Percentiles rank a stretch among this genome's conserved stretches.
Conservation (phyloP, 2,888 invertebrate species). For the Tanypteryx hageni region DNA sequence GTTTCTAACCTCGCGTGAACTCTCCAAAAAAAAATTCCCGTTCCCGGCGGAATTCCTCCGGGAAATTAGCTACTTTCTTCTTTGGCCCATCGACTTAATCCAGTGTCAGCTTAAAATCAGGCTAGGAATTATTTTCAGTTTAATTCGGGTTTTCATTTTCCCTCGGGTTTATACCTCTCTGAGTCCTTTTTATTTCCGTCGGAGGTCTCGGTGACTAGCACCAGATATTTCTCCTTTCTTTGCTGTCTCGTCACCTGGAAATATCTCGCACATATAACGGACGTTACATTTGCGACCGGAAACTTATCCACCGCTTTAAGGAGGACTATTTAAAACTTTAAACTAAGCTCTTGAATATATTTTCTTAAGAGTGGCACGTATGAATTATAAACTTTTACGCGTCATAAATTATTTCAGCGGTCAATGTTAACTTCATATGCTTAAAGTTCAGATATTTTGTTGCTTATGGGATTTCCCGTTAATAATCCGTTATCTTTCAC, state of each 20-base stretch:
- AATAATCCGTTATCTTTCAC: no score
- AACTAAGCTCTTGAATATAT: no score
- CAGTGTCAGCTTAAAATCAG: constrained; percentile 18
- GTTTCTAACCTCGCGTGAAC: neutral
- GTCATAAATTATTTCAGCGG: no score
- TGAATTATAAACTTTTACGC: no score
- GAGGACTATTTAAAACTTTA: no score
- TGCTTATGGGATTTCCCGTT: no score
- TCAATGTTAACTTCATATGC: no score
- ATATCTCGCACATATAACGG: neutral
- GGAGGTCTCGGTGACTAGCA: neutral
- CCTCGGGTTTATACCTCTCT: neutral
- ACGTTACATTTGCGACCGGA: neutral
- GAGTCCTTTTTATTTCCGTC: neutral
- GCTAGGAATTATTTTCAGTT: neutral
- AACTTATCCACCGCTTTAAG: no score
- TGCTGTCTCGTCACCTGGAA: neutral
- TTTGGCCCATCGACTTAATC: constrained; percentile 34
- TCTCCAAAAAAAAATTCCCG: neutral
- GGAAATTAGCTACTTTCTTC: constrained; percentile 40
- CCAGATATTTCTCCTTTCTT: neutral
- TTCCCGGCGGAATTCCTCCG: constrained; percentile 8
- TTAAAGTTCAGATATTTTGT: no score
- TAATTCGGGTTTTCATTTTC: constrained; percentile 42
- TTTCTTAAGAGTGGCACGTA: no score